These are phyloP conservation scores for Puma concolor DNA, from an alignment of 2,113 vertebrate genomes.

Conservation along the genomic window DNA sequence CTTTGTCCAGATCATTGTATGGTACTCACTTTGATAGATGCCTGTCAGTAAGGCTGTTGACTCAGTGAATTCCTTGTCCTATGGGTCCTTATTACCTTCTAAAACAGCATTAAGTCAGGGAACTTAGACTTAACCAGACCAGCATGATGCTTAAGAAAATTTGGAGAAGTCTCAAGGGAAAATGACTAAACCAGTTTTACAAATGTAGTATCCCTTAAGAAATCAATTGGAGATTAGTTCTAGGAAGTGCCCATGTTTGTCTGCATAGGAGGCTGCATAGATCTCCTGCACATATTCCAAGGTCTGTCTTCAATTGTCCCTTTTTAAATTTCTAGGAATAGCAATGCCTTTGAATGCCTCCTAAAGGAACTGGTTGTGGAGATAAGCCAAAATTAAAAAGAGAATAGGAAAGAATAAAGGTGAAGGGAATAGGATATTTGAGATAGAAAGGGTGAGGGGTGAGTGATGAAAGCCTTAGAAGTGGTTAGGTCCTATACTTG, in stretches of 20 bases:
- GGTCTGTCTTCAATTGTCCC: background rate
- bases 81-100: slow-evolving; percentile 68
- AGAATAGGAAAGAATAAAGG: background rate
- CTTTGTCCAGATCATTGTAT: slow-evolving; percentile 84
- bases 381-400: background rate
- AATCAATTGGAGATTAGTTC: background rate
- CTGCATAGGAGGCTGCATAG: background rate
- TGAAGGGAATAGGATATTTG: background rate
- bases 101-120: slow-evolving; percentile 60
- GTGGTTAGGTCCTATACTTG: background rate
- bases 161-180: slow-evolving; percentile 4
- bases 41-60: slow-evolving; percentile 83
- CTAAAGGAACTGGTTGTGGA: slow-evolving; percentile 15
- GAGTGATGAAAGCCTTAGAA: background rate
- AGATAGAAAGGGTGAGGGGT: background rate
- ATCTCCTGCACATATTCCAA: slow-evolving; percentile 3
- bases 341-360: background rate
- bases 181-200: slow-evolving; percentile 44
- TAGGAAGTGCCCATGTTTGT: slow-evolving; percentile 51
- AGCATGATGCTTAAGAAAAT: slow-evolving; percentile 45
- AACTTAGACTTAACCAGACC: background rate
- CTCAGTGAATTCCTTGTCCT: slow-evolving; percentile 74
- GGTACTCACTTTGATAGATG: slow-evolving; percentile 87
- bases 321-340: slow-evolving; percentile 1
- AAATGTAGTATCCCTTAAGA: background rate